Conservation (phyloP, 53 echinoderm and acorn worm species). For the Astropecten irregularis region DNA sequence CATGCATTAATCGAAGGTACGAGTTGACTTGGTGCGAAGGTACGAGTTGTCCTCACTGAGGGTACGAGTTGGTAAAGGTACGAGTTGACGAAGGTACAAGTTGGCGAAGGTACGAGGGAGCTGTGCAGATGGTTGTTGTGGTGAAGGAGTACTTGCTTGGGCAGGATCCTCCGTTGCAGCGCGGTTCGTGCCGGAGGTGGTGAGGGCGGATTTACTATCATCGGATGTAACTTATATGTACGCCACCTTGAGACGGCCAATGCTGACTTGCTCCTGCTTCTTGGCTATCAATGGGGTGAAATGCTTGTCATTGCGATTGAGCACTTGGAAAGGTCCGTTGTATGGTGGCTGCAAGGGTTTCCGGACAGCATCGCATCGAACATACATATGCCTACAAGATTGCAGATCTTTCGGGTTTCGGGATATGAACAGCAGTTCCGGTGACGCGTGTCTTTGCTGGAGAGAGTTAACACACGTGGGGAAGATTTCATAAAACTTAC, state of each 20-base stretch:
- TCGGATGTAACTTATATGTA: conserved; percentile 16
- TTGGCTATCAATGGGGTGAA: conserved; percentile 18
- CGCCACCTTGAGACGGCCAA: conserved; percentile 54
- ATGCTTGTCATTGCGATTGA: conserved; percentile 14
- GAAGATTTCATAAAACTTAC: too few species aligned
- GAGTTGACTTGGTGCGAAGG: too few species aligned
- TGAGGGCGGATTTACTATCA: too few species aligned
- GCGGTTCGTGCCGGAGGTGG: too few species aligned
- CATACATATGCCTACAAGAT: conserved; percentile 7
- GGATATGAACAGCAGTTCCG: neutral
- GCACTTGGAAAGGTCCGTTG: conserved; percentile 22
- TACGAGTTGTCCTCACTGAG: too few species aligned
- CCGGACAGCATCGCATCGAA: neutral
- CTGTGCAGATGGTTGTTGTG: too few species aligned
- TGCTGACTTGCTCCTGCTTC: conserved; percentile 15
- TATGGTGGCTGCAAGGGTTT: conserved; percentile 48
- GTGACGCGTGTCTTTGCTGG: conserved; percentile 12
- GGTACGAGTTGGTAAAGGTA: too few species aligned
- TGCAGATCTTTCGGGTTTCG: conserved; percentile 10
- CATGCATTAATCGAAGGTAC: too few species aligned
- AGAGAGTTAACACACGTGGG: conserved; percentile 33
- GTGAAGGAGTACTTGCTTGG: too few species aligned
- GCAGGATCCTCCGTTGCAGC: too few species aligned
- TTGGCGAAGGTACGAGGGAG: too few species aligned
- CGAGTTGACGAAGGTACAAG: too few species aligned